These are phyloP conservation scores for Drosophila quadrilineata DNA, from an alignment of 1,140 invertebrate genomes.

Conservation along the genomic window DNA sequence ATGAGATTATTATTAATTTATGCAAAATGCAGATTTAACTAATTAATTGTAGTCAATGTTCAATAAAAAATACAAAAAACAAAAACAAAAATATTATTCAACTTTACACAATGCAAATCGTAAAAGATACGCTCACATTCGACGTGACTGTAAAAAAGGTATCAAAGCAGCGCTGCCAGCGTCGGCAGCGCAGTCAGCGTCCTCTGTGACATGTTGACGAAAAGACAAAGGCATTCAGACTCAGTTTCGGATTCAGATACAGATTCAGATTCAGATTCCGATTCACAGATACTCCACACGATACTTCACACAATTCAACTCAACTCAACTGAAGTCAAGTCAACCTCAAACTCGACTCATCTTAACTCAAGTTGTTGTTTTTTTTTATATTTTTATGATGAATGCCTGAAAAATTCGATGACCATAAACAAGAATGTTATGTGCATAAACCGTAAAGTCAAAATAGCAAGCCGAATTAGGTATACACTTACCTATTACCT, in stretches of 20 bases:
- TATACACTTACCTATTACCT: background rate
- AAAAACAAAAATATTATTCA: conserved; percentile 31
- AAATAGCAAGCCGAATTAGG: background rate
- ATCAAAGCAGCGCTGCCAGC: conserved; percentile 10
- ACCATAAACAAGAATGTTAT: conserved; percentile 11
- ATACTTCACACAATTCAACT: too few relatives aligned
- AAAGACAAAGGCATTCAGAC: conserved; percentile 55
- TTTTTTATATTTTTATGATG: conserved; percentile 63
- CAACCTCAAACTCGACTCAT: conserved; percentile 5
- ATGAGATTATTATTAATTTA: conserved; percentile 74
- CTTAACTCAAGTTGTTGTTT: background rate
- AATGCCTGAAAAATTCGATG: conserved; percentile 66
- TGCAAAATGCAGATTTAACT: conserved; percentile 76
- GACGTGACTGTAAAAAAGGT: conserved; percentile 38
- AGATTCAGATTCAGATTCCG: background rate
- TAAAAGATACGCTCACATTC: conserved; percentile 28
- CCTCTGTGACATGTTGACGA: conserved; percentile 68
- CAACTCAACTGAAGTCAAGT: background rate
- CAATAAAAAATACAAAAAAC: too few relatives aligned
- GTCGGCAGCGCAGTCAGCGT: background rate
- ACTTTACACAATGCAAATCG: conserved; percentile 69
- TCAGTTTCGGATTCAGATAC: background rate
- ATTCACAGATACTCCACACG: background rate
- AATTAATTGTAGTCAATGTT: conserved; percentile 76
- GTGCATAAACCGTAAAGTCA: background rate